phyloP scores from a whole-genome alignment of 30 jellyfish, hydroid and myxozoan genomes.

The Hydractinia echinata region DNA sequence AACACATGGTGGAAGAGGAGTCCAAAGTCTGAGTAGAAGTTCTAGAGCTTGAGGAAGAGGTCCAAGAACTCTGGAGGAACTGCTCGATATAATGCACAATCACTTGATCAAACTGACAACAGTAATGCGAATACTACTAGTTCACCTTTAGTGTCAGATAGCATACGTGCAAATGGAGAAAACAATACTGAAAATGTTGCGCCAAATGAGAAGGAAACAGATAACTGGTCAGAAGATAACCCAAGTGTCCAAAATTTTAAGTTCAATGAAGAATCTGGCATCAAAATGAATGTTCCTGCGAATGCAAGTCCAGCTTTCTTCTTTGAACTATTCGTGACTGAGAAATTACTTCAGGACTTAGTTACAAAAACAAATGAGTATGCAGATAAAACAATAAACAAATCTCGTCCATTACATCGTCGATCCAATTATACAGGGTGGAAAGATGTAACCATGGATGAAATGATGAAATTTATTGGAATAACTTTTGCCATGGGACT shows the following conservation, averaged over 20 bases:
- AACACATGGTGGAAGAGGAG: neutral
- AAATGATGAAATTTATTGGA: too few species aligned
- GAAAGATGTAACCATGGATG: too few species aligned
- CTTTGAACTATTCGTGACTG: neutral
- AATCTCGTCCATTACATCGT: too few species aligned
- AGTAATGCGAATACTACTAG: neutral
- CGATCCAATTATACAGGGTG: too few species aligned
- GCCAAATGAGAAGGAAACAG: neutral
- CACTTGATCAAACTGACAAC: neutral
- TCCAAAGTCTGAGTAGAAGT: neutral
- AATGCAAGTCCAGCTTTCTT: neutral
- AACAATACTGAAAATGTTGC: too few species aligned
- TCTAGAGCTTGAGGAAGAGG: neutral
- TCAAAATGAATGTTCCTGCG: neutral
- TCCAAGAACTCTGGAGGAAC: conserved; percentile 4
- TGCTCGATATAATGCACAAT: neutral
- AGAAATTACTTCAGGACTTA: neutral
- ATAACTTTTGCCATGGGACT: too few species aligned
- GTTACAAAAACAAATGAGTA: neutral
- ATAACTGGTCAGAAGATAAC: neutral
- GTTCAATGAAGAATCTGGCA: neutral
- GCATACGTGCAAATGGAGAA: neutral
- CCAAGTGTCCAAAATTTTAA: neutral
- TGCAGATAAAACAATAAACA: neutral
- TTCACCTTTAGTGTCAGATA: neutral